Base-by-base conservation (phyloP, 92 coral and sea anemone species). In the Phymanthus crucifer region DNA sequence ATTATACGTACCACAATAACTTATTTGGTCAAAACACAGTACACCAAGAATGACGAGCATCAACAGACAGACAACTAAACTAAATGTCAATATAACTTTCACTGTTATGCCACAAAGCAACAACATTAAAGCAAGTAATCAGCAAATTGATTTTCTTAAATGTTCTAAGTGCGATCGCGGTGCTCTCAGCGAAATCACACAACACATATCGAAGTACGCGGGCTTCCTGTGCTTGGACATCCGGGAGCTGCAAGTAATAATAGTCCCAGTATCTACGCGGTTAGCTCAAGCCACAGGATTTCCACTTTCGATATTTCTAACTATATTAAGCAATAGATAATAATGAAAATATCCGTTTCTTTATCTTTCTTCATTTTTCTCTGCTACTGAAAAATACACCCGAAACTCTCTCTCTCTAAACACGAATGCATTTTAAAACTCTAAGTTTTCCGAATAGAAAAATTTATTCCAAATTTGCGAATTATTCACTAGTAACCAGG, bases 21-120 rank as follows among this genome's bases (percentile, higher is more conserved):
- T 43, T 43, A 17, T 43, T 43, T 43, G 48, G 48, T 43, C 48
- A 43, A 43, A 10, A 10, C 10, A 14, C 18, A 43, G 10, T 14
- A 17, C 48, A 43, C 10, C 48, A 43, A 54, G 27, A 54, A 14
- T 21, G 64, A 54, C 24, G n/a, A 54, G 29, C 16, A 27, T 27
- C 19, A 19, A 29, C 19, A 61, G 35, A 29, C 17, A 61, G 68
- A 61, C 68, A 8, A n/a, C 5, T 1, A 21, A 21, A 14, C 64
- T 26, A 24, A 27, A 24, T 61, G 14, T 61, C 68, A 27, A 61
- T 61, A 8, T 6, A 29, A 11, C 34, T 24, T 61, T 61, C 68
- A 61, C 68, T 61, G 32, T 61, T 61, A 61, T 61, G 68, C 68
- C 68, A 61, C 68, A 61, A 61, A 61, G 68, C 34, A 29, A 61